Base-by-base conservation (phyloP, 2,797 vertebrate genomes). In the Hirundo rustica region DNA sequence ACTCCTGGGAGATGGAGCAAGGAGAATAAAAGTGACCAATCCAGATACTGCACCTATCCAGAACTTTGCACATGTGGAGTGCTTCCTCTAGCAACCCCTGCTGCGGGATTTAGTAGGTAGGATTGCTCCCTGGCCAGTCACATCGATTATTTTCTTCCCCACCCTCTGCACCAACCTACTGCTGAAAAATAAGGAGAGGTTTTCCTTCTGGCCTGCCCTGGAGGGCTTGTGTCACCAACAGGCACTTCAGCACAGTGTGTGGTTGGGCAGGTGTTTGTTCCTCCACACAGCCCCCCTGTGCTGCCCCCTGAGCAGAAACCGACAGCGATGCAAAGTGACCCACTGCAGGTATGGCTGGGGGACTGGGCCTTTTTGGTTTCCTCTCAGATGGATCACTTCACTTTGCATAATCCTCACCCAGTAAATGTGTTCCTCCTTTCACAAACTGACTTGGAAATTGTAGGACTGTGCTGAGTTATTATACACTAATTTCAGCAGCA, bases 271-370 rank as follows among this genome's bases (percentile, higher is more conserved):
- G 42, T 54, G 30, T 55, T 42, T 48, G 62, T 25, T 44, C 13
- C 20, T 36, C 23, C 30, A 20, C 7, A 2, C 32, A 45, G 54
- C 18, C 15, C 15, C 19, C 3, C 9, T 19, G 20, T 16, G 18
- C 53, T 73, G 65, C 34, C 3, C 55, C 21, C 55, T 6, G 13
- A 8, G 67, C 53, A 53, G 70, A n/a, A 53, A 16, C 38, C 0
- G 0, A 11, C 22, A 67, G 62, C 0, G 0, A 44, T 27, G 16
- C 3, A 1, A 44, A 79, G 44, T 5, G 17, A 47, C 57, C 30
- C 8, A 0, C 51, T 26, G 27, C 8, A 80, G 42, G 3, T 38
- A 2, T 9, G 36, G 21, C 54, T 74, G 70, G 10, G 45, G 19
- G 7, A 30, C 25, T 16, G 21, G 22, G 18, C 8, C 17, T 27